Evolutionary conservation across 2,797 vertebrate genomes (phyloP).

Genomic region (Hypotaenidia philippensis): DNA sequence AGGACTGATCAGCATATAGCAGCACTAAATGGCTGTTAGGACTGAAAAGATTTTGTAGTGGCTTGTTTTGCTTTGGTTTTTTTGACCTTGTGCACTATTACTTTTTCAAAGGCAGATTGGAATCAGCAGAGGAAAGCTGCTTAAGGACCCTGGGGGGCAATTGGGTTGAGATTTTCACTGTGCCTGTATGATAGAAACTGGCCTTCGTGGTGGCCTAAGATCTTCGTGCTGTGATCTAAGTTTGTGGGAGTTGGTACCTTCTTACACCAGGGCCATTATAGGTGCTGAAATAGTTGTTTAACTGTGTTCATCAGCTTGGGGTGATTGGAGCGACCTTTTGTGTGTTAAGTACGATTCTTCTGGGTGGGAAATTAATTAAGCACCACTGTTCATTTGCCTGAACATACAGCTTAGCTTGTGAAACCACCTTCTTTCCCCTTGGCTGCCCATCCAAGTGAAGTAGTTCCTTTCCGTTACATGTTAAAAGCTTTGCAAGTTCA

Average conservation of each 20-base stretch:
- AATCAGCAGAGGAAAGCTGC: neutral
- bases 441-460: neutral
- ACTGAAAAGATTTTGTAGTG: rapidly evolving
- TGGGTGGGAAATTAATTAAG: neutral
- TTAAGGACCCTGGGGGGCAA: neutral
- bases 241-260: neutral
- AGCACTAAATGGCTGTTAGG: neutral
- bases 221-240: neutral
- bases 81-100: neutral
- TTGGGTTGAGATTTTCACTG: neutral
- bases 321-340: neutral
- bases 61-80: neutral
- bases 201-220: neutral
- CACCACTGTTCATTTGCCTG: neutral
- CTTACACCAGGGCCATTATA: rapidly evolving
- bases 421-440: neutral
- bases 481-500: neutral
- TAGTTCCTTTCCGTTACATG: neutral
- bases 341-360: neutral
- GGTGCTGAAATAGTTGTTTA: neutral
- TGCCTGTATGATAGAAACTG: neutral
- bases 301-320: neutral
- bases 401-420: neutral
- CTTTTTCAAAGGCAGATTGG: neutral
- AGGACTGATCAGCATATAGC: neutral